phyloP scores from a whole-genome alignment of 2,797 vertebrate species.

The Neosilurus hyrtlii region DNA sequence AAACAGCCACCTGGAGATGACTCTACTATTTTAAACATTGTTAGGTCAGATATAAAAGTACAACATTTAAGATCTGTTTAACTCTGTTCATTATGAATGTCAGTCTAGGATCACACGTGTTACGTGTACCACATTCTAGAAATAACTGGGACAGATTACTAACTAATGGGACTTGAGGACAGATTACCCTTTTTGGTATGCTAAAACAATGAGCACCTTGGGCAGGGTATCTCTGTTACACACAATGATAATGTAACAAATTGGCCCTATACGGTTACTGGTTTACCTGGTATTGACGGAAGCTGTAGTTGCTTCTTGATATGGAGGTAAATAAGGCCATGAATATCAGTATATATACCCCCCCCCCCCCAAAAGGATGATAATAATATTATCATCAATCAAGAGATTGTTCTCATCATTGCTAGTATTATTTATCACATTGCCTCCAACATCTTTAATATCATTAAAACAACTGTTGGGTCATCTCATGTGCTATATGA shows the following conservation, averaged over 20 bases:
- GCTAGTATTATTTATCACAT: background rate
- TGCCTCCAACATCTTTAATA: background rate
- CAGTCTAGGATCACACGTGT: background rate
- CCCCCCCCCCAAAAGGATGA: background rate
- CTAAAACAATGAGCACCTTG: background rate
- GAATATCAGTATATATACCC: no score
- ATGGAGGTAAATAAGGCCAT: no score
- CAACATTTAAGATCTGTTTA: background rate
- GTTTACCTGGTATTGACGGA: no score
- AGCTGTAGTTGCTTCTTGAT: no score
- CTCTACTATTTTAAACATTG: slow-evolving; percentile 2
- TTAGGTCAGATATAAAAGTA: slow-evolving; percentile 8
- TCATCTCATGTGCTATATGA: background rate
- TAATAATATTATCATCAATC: background rate
- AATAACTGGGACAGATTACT: no score
- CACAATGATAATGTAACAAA: no score
- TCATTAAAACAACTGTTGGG: background rate
- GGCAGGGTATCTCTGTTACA: no score
- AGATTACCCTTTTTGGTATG: background rate
- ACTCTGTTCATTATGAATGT: background rate
- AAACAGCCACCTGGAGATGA: background rate
- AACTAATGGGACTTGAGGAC: background rate
- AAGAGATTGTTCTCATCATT: background rate
- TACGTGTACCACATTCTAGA: background rate
- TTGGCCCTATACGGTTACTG: no score